Percentiles rank a stretch among this genome's conserved stretches.
phyloP scores from a whole-genome alignment of 1,140 invertebrate species.

The Zophobas atratus region DNA sequence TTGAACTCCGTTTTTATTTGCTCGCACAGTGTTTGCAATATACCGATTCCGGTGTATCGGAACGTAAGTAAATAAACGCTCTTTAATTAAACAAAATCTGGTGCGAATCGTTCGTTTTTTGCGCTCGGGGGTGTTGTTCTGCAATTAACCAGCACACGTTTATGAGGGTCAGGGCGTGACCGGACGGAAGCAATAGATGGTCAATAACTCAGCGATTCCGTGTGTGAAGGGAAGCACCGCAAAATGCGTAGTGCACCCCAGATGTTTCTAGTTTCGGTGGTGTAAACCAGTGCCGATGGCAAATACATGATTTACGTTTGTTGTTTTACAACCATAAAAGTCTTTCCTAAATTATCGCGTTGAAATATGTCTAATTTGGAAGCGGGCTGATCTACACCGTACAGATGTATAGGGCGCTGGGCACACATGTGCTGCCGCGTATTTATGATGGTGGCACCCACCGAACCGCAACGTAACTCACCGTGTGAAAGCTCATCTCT shows the following conservation, averaged over 20 bases:
- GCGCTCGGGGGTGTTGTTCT: slow-evolving; percentile 5
- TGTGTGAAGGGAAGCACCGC: slow-evolving; percentile 8
- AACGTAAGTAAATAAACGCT: too few species aligned
- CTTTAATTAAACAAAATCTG: too few species aligned
- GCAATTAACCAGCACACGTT: slow-evolving; percentile 21
- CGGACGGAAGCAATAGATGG: slow-evolving; percentile 49
- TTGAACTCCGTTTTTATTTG: too few species aligned
- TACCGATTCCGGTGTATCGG: too few species aligned
- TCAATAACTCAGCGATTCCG: slow-evolving; percentile 43
- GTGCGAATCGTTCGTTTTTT: not conserved
- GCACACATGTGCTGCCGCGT: slow-evolving; percentile 10
- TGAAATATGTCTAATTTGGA: slow-evolving; percentile 40
- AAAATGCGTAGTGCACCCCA: slow-evolving; percentile 33
- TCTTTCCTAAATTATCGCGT: slow-evolving; percentile 33
- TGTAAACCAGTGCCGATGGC: slow-evolving; percentile 33
- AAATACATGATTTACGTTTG: slow-evolving; percentile 45
- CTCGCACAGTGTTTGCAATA: too few species aligned
- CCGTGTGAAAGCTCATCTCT: slow-evolving; percentile 1
- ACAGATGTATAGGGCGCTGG: slow-evolving; percentile 18
- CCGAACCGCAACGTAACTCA: slow-evolving; percentile 26
- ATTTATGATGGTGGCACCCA: slow-evolving; percentile 15
- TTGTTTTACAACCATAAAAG: slow-evolving; percentile 47
- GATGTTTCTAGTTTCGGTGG: slow-evolving; percentile 34
- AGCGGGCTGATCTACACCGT: slow-evolving; percentile 6
- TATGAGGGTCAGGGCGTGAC: slow-evolving; percentile 36